A percentile compares a stretch with the other conserved stretches of the same genome.
Evolutionary conservation across 2,797 vertebrate species (phyloP).

Genomic region (Pelochelys cantorii): DNA sequence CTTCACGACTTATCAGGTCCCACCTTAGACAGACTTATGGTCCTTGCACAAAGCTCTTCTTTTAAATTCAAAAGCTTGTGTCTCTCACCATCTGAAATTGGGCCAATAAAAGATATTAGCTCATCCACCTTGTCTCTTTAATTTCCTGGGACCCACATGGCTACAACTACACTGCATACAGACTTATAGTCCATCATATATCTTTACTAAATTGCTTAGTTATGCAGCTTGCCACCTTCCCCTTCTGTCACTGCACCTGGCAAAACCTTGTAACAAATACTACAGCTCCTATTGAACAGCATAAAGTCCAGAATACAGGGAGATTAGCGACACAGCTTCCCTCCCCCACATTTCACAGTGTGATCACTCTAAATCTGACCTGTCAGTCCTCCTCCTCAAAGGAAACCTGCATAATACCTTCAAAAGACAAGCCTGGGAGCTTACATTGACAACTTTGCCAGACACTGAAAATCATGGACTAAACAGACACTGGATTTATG

Average conservation of each 20-base stretch:
- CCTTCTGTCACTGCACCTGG: neutral
- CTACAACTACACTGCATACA: neutral
- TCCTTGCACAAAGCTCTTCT: neutral
- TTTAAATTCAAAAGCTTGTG: neutral
- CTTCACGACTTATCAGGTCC: too few species aligned
- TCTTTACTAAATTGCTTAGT: neutral
- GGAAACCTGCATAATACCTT: too few species aligned
- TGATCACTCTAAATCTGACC: neutral
- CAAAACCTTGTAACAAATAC: neutral
- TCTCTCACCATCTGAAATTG: neutral
- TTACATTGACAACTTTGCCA: too few species aligned
- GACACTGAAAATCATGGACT: too few species aligned
- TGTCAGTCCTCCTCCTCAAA: too few species aligned
- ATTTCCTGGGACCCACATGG: neutral
- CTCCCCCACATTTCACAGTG: neutral
- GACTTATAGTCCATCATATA: neutral
- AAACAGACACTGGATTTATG: too few species aligned
- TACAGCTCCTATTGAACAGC: neutral
- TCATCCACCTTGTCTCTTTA: neutral
- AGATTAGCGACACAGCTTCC: neutral
- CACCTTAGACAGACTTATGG: neutral
- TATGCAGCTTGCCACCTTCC: neutral
- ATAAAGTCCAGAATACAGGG: conserved; percentile 15
- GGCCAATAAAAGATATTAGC: neutral
- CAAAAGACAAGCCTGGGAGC: too few species aligned